Conservation (phyloP, 2,888 invertebrate genomes). For the Standfussiana lucernea region DNA sequence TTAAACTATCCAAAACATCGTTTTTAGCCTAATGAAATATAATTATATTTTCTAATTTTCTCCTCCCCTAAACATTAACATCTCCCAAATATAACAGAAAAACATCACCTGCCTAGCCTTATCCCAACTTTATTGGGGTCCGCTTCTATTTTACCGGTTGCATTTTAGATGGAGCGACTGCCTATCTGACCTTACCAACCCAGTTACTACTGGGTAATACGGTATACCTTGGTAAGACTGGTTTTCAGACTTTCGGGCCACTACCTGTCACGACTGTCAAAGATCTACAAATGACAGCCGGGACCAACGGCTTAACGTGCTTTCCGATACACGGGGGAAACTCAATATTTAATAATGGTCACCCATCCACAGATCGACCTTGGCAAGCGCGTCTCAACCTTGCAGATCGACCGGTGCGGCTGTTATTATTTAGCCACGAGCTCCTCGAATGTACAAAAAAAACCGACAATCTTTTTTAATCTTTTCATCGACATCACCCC, state of each 20-base stretch:
- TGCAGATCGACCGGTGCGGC: not conserved
- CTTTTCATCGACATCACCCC: slow-evolving; percentile 53
- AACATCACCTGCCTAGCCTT: not conserved
- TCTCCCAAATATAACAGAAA: not conserved
- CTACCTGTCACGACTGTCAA: not conserved
- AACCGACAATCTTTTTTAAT: not conserved
- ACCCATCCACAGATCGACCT: not conserved
- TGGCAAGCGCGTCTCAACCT: not conserved
- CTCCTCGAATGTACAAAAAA: not conserved
- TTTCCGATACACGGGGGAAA: not conserved
- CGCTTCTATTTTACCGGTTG: not conserved
- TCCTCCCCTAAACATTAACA: not conserved
- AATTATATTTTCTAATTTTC: no score
- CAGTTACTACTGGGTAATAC: not conserved
- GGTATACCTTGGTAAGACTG: no score
- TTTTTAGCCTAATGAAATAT: no score
- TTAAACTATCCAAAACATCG: no score
- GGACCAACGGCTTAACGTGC: not conserved
- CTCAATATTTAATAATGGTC: not conserved
- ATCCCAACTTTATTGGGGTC: not conserved
- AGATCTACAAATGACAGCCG: not conserved
- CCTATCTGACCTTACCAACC: not conserved
- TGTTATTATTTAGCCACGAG: not conserved
- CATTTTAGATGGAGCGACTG: not conserved
- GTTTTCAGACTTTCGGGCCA: not conserved